Conservation (phyloP, 2,888 invertebrate species). For the Dendrolimus houi region DNA sequence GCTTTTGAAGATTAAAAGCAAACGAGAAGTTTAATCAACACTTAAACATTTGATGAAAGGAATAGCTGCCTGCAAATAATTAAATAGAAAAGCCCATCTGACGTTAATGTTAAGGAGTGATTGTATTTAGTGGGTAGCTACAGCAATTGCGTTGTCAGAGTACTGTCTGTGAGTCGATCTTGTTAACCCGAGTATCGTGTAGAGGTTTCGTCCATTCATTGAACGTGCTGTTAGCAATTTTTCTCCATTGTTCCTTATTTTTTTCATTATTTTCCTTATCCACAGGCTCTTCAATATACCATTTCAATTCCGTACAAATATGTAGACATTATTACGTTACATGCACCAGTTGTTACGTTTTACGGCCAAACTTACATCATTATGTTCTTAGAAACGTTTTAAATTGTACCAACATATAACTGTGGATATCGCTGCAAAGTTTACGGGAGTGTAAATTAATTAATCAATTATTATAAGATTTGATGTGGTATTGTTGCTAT, state of each 20-base stretch:
- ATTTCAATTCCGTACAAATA: constrained; percentile 37
- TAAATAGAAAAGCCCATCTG: constrained; percentile 3
- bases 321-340: constrained; percentile 51
- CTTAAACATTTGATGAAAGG: constrained; percentile 15
- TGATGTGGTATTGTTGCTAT: too few species aligned
- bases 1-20: constrained; percentile 12
- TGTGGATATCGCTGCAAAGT: too few species aligned
- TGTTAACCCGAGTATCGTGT: constrained; percentile 29
- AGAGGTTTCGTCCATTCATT: constrained; percentile 35
- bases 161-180: constrained; percentile 30
- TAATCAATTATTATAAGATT: too few species aligned
- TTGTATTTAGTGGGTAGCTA: neutral
- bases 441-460: too few species aligned
- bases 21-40: constrained; percentile 19
- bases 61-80: constrained; percentile 9
- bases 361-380: constrained; percentile 63
- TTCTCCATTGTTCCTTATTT: constrained; percentile 35
- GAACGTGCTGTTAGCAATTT: constrained; percentile 33
- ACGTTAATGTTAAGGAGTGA: neutral
- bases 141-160: constrained; percentile 29
- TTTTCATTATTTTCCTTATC: constrained; percentile 38
- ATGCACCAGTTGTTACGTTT: constrained; percentile 64
- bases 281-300: constrained; percentile 45
- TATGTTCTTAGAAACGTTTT: constrained; percentile 54
- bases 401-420: constrained; percentile 37